Base-by-base conservation (phyloP, 2,797 vertebrate species). In the Coccyzus lansbergi region DNA sequence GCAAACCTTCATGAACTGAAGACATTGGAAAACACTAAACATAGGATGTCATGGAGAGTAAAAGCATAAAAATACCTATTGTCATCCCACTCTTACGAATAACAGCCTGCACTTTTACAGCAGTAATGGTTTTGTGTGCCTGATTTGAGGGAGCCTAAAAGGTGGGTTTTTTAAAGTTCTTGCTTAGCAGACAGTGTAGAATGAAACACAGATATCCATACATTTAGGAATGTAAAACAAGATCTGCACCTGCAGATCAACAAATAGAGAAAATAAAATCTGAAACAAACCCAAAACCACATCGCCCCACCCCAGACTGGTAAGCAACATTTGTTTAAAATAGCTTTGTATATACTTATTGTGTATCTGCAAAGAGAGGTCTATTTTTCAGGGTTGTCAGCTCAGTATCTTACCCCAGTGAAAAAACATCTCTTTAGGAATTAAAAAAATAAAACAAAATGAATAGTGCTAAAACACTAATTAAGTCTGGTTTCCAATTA, bases 401-500 rank as follows among this genome's bases (percentile, higher is more conserved):
- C 13, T 95, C 65, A 83, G 20, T 83, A 77, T 65, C 55, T 88
- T 44, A 78, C 12, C 69, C 53, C 11, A 58, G 5, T 77, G 56
- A 84, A 88, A 86, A 87, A 90, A 90, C 2, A 19, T 53, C 46
- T 94, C 58, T 83, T 91, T 48, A 93, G 42, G 60, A 93, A 94
- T 62, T 77, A 0, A 48, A 78, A 68, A 93, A 86, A 69, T 28
- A 74, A 81, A 90, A 55, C 80, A 89, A 95, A 92, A 92, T 76
- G 33, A 86, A 94, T 69, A 91, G 72, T 80, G 60, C 24, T 96
- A 92, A 94, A 92, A 91, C 94, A 94, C 86, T 97, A 97, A 96
- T 97, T 96, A 97, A 89, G 86, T 82, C 94, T 97, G 92, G 89
- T 97, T 96, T 96, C 42, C 65, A 96, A 95, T 97, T 96, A 97